Conservation (phyloP, 2,113 vertebrate species). For the Halcyon malimbica region DNA sequence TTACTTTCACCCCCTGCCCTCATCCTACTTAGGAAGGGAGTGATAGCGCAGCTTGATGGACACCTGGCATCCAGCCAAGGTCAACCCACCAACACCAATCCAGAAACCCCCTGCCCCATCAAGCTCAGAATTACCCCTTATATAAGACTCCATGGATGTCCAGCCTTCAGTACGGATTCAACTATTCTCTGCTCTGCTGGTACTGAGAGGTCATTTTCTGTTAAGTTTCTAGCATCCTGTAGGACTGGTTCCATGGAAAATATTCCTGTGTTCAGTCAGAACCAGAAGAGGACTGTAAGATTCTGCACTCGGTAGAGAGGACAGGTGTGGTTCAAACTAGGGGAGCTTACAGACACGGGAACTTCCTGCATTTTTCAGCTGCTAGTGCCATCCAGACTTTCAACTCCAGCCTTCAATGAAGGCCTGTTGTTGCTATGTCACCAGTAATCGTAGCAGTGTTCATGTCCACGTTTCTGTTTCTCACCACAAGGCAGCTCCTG, state of each 20-base stretch:
- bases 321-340: not conserved
- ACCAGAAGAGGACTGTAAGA: not conserved
- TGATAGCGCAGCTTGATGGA: too few relatives aligned
- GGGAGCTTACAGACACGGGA: not conserved
- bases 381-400: not conserved
- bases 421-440: not conserved
- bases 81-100: not conserved
- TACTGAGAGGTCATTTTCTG: not conserved
- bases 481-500: not conserved
- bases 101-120: not conserved
- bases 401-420: not conserved
- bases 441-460: not conserved
- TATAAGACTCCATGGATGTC: not conserved
- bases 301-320: not conserved
- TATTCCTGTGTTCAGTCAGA: not conserved
- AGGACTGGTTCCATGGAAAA: not conserved
- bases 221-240: not conserved
- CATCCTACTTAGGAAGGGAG: not conserved
- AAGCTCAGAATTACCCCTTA: not conserved
- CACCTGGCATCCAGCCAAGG: not conserved
- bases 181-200: not conserved
- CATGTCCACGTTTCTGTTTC: accelerated
- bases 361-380: not conserved
- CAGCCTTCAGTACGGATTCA: not conserved
- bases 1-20: not conserved